These are phyloP conservation scores for Strix uralensis DNA, from an alignment of 2,113 vertebrate species.

Conservation along the genomic window DNA sequence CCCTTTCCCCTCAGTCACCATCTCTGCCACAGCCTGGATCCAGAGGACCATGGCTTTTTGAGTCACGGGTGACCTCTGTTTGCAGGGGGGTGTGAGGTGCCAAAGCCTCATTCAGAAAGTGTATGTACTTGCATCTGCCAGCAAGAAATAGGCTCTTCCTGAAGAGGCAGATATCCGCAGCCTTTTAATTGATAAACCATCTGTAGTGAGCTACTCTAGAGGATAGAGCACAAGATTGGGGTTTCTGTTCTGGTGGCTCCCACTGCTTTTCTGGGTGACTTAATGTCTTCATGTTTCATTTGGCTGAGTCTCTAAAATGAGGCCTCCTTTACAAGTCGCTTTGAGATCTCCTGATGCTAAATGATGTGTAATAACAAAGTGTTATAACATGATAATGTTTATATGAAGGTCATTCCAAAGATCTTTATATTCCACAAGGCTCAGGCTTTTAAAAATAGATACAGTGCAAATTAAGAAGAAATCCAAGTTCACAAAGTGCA, in stretches of 20 bases:
- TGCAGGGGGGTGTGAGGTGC: not conserved
- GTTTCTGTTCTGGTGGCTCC: not conserved
- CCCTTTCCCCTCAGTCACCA: not conserved
- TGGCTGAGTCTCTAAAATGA: not conserved
- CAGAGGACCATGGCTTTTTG: fast-evolving
- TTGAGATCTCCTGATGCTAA: not conserved
- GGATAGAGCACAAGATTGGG: not conserved
- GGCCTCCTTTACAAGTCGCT: not conserved
- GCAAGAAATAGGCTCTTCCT: not conserved
- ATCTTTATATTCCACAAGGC: not conserved
- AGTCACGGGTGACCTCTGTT: not conserved
- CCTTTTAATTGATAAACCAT: fast-evolving
- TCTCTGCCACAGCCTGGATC: not conserved
- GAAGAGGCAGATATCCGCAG: not conserved
- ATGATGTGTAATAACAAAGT: not conserved
- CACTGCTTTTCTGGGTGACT: not conserved
- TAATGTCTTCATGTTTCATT: fast-evolving
- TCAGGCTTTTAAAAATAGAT: not conserved
- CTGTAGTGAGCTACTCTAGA: not conserved
- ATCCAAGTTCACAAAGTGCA: not conserved
- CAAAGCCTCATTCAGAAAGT: not conserved
- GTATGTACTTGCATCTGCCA: not conserved
- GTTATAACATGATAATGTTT: not conserved
- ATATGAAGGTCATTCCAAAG: not conserved
- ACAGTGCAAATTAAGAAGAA: not conserved